A percentile compares a stretch with the other conserved stretches of the same genome.
phyloP scores from a whole-genome alignment of 1,140 invertebrate species.

The Drusus annulatus region DNA sequence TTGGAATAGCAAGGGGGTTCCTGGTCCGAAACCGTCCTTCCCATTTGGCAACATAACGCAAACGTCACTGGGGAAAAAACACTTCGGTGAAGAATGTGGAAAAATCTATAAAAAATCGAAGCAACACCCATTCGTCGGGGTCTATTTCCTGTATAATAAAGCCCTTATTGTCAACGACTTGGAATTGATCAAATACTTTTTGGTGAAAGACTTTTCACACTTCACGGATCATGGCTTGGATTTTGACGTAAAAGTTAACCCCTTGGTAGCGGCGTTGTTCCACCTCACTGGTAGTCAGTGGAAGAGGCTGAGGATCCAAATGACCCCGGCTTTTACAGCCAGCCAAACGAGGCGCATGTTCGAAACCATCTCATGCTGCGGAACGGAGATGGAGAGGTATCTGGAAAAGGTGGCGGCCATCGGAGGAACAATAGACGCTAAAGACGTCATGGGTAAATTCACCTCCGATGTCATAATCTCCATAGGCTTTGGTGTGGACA shows the following conservation, averaged over 20 bases:
- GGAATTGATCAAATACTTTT: constrained; percentile 72
- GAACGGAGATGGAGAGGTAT: constrained; percentile 62
- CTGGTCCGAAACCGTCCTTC: background rate
- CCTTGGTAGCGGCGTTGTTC: constrained; percentile 63
- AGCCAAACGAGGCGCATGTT: constrained; percentile 75
- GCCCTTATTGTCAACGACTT: constrained; percentile 67
- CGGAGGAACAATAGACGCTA: constrained; percentile 14
- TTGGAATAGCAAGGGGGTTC: constrained; percentile 8
- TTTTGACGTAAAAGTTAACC: constrained; percentile 64
- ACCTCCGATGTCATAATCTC: constrained; percentile 77
- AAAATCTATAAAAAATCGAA: constrained; percentile 31
- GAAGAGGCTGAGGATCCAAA: constrained; percentile 72
- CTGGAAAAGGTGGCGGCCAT: constrained; percentile 44
- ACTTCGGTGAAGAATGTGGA: background rate
- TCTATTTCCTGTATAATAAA: constrained; percentile 66
- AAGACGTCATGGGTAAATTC: constrained; percentile 73
- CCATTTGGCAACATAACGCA: background rate
- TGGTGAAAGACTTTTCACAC: constrained; percentile 74
- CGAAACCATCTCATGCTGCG: constrained; percentile 65
- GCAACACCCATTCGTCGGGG: constrained; percentile 59
- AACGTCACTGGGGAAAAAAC: background rate
- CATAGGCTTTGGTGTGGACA: constrained; percentile 76
- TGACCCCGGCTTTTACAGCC: constrained; percentile 74
- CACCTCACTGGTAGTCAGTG: constrained; percentile 68
- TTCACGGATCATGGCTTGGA: constrained; percentile 73